Percentiles rank a stretch among this genome's conserved stretches.
Conservation (phyloP, 2,888 invertebrate genomes). For the Congeria kusceri region DNA sequence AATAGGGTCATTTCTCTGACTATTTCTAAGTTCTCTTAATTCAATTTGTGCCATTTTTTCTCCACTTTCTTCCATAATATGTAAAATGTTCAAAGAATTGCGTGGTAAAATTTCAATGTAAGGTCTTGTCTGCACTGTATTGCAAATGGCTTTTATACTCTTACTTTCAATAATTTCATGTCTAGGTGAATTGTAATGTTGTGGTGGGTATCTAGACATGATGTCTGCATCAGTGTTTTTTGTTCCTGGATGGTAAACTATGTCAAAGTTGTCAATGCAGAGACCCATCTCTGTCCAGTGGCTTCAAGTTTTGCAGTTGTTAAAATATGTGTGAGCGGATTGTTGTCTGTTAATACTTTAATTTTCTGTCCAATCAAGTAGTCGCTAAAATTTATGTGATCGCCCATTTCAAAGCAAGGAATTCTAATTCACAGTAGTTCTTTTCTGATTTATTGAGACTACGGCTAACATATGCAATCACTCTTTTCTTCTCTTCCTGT, state of each 20-base stretch:
- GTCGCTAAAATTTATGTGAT: no score
- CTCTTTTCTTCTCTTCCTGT: constrained; percentile 12
- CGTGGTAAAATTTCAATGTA: constrained; percentile 11
- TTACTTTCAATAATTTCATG: not conserved
- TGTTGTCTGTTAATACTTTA: no score
- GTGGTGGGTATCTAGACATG: constrained; percentile 11
- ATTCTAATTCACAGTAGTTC: no score
- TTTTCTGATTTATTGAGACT: constrained; percentile 10
- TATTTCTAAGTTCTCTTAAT: constrained; percentile 2
- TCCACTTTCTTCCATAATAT: constrained; percentile 12
- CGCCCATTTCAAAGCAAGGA: no score
- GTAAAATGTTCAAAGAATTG: constrained; percentile 2
- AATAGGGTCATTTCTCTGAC: constrained; percentile 14
- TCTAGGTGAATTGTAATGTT: not conserved
- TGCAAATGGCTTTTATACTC: constrained; percentile 13
- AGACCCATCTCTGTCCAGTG: constrained; percentile 14
- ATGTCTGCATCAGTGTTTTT: constrained; percentile 22
- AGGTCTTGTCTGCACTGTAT: not conserved
- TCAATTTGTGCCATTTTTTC: constrained; percentile 16
- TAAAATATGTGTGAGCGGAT: no score
- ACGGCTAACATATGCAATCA: constrained; percentile 9
- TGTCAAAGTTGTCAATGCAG: constrained; percentile 8
- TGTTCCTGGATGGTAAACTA: constrained; percentile 7
- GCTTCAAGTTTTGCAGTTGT: no score
- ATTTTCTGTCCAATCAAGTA: no score